A percentile compares a stretch with the other conserved stretches of the same genome.
phyloP scores from a whole-genome alignment of 2,797 vertebrate genomes.

The Dendrocincla tyrannina region DNA sequence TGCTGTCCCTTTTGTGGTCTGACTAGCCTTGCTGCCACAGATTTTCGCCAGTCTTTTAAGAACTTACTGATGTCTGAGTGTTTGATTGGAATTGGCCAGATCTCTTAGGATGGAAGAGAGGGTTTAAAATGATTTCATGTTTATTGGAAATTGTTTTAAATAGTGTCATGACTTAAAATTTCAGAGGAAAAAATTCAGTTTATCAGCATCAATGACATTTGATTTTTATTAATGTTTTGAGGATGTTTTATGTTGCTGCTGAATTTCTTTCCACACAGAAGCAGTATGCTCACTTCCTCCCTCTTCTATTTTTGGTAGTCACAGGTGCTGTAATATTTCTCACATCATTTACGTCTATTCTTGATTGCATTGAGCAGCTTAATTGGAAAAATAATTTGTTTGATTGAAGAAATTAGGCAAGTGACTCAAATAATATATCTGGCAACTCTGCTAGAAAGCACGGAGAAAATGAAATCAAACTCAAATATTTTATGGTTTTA shows the following conservation, averaged over 20 bases:
- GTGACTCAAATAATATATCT: not conserved
- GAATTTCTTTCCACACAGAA: not conserved
- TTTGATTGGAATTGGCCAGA: not conserved
- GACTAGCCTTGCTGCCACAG: not conserved
- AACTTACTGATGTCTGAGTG: not conserved
- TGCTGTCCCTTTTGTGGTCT: not conserved
- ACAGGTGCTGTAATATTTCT: not conserved
- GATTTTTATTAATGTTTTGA: not conserved
- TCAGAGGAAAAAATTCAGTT: not conserved
- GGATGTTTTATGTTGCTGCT: not conserved
- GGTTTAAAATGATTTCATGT: not conserved
- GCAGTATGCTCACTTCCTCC: not conserved
- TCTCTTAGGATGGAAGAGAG: not conserved
- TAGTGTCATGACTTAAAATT: not conserved
- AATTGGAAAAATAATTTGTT: constrained; percentile 42
- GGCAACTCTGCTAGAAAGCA: not conserved
- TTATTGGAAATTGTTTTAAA: not conserved
- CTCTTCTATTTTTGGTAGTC: constrained; percentile 6
- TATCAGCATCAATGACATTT: not conserved
- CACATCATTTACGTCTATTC: constrained; percentile 9
- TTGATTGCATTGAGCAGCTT: constrained; percentile 27
- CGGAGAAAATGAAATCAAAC: not conserved
- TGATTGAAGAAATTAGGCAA: constrained; percentile 40
- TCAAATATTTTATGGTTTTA: not conserved
- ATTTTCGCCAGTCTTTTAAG: not conserved